Evolutionary conservation across 2,888 invertebrate genomes (phyloP).

Genomic region (Cremastobaeus sp.): DNA sequence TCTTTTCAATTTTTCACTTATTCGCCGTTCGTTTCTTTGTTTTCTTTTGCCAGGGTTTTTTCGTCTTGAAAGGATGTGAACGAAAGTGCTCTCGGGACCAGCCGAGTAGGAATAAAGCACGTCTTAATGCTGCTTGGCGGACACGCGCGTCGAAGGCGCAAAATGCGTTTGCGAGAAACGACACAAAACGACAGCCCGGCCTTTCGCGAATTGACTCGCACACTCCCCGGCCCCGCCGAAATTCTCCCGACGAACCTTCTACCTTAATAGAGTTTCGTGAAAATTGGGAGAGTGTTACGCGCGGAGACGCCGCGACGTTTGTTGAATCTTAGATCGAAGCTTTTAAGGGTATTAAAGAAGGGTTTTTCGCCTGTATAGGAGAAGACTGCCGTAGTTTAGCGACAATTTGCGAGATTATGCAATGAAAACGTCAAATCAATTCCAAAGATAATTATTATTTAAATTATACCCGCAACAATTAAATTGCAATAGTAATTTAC

Average conservation of each 20-base stretch:
- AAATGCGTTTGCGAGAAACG: constrained; percentile 63
- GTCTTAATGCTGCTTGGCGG: constrained; percentile 55
- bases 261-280: constrained; percentile 50
- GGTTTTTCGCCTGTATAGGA: constrained; percentile 19
- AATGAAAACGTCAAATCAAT: no score
- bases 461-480: no score
- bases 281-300: constrained; percentile 38
- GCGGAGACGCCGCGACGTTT: constrained; percentile 29
- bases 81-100: constrained; percentile 36
- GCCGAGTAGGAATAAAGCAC: constrained; percentile 42
- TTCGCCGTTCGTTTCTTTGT: constrained; percentile 9
- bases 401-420: constrained; percentile 11
- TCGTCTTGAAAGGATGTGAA: constrained; percentile 13
- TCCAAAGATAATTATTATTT: no score
- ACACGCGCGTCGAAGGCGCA: constrained; percentile 58
- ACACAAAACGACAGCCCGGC: constrained; percentile 62
- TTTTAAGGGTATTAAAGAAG: constrained; percentile 42
- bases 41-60: constrained; percentile 11
- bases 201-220: constrained; percentile 62
- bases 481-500: no score
- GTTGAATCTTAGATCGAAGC: constrained; percentile 48
- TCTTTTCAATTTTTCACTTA: constrained; percentile 22
- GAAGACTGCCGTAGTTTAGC: constrained; percentile 23
- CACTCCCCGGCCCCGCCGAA: constrained; percentile 20
- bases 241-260: constrained; percentile 47